Percentiles rank a stretch among this genome's conserved stretches.
These are phyloP conservation scores for Gnathonemus echidnorhynchus DNA, from an alignment of 2,113 vertebrate genomes.

Conservation along the genomic window DNA sequence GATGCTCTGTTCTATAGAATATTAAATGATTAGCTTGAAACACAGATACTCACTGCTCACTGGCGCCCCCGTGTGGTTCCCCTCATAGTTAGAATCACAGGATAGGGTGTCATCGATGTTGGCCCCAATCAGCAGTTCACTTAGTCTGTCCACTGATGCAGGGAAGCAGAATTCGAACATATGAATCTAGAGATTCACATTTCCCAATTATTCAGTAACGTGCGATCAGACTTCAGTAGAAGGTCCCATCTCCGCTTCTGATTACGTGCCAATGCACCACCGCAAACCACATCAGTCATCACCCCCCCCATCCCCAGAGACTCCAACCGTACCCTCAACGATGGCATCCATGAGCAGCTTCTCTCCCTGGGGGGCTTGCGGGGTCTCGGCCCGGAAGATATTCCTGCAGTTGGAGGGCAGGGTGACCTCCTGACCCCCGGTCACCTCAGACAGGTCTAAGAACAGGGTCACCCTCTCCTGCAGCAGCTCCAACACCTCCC, in stretches of 20 bases:
- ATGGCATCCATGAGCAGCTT: conserved; percentile 69
- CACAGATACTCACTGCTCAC: conserved; percentile 54
- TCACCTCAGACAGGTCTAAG: conserved; percentile 68
- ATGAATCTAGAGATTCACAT: neutral
- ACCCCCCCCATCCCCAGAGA: neutral
- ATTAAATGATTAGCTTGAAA: neutral
- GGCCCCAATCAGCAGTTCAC: conserved; percentile 63
- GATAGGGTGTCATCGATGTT: conserved; percentile 47
- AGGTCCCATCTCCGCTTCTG: neutral
- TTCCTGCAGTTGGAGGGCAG: conserved; percentile 52
- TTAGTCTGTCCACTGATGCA: conserved; percentile 72
- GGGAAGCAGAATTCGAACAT: neutral
- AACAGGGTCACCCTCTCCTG: conserved; percentile 82
- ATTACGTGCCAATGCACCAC: neutral
- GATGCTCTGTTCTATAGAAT: neutral
- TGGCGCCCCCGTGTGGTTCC: conserved; percentile 49
- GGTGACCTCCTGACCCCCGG: conserved; percentile 48
- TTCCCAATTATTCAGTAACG: neutral
- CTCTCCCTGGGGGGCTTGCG: conserved; percentile 66
- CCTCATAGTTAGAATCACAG: conserved; percentile 46
- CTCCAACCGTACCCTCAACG: conserved; percentile 60
- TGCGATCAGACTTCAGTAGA: neutral
- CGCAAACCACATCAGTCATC: neutral
- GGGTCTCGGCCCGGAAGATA: conserved; percentile 70
- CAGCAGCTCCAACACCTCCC: conserved; percentile 73